Evolutionary conservation across 2,888 invertebrate genomes (phyloP), one percentile per base, ranked within the genome.

Genomic region (Polydrusus tereticollis): DNA sequence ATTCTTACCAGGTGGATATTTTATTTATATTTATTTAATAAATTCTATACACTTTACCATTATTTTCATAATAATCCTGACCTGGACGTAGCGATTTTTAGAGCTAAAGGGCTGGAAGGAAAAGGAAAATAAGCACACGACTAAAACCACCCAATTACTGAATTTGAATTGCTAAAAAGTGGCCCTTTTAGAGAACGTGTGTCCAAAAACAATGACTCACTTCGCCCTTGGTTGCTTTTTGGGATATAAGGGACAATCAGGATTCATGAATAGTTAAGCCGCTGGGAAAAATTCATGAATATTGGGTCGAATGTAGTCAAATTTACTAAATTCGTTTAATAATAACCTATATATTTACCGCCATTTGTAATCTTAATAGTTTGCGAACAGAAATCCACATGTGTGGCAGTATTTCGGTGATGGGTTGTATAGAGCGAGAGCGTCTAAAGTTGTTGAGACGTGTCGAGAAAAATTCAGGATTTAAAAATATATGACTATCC

Each of bases 151-250:
- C 64, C 64, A 65, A 65, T 65, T 65, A 65, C 50, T 41, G 52
- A 65, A 68, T 68, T 68, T 68, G 68, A 59, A 68, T 60, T 68
- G 68, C 68, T 59, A 68, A 59, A 60, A 52, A 68, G 60, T 38
- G 68, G 59, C 55, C 64, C 55, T 55, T 65, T 65, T 52, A 36
- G 64, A 18, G 64, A 45, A 41, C 50, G 64, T 65, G 55, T 65
- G 64, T 55, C 64, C 55, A 47, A 47, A 63, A 62, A 69, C 69
- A 69, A 69, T 69, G 69, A 69, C 52, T 69, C 69, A 69, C 62
- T 69, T 55, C 43, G 50, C 38, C 55, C 65, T 41, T 65, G 41
- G 38, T 26, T 38, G 50, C 50, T 50, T 50, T 50, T 23, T 7
- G 50, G 33, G 43, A 47, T 38, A 18, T 55, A 52, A 65, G 55